Conservation (phyloP, 1,140 invertebrate species). For the Octopus sinensis region DNA sequence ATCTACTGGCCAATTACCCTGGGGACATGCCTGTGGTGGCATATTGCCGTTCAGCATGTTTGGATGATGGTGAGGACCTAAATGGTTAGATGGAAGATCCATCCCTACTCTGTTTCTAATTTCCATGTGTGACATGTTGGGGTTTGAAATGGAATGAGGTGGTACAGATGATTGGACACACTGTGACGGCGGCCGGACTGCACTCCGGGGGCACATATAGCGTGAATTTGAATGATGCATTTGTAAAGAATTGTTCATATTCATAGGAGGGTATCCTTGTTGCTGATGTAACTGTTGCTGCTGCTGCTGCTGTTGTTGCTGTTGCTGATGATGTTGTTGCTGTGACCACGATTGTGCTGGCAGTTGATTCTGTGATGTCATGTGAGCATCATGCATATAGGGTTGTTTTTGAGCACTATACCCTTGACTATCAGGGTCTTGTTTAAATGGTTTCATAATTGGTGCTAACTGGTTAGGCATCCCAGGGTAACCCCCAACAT, state of each 20-base stretch:
- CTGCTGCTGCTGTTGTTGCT: conserved; percentile 21
- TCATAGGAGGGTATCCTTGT: not conserved
- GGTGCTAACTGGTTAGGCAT: not conserved
- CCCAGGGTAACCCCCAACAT: not conserved
- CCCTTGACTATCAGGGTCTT: not conserved
- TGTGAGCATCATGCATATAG: too few relatives aligned
- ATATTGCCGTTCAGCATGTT: not conserved
- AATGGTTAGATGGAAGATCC: not conserved
- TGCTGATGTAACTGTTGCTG: conserved; percentile 20
- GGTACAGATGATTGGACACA: not conserved
- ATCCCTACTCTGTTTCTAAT: not conserved
- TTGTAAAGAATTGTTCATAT: not conserved
- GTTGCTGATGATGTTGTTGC: conserved; percentile 24
- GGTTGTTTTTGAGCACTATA: not conserved
- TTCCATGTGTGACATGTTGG: not conserved
- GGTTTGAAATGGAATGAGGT: conserved; percentile 19
- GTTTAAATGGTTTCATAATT: not conserved
- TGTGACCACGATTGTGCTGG: conserved; percentile 17
- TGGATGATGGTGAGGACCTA: not conserved
- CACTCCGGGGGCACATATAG: conserved; percentile 11
- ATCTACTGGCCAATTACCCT: not conserved
- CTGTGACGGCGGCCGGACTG: conserved; percentile 1
- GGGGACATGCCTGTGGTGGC: not conserved
- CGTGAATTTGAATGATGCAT: not conserved
- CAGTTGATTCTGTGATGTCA: not conserved